A percentile compares a stretch with the other conserved stretches of the same genome.
These are phyloP conservation scores for Palythoa grandiflora DNA, from an alignment of 92 coral and sea anemone genomes.

Conservation along the genomic window DNA sequence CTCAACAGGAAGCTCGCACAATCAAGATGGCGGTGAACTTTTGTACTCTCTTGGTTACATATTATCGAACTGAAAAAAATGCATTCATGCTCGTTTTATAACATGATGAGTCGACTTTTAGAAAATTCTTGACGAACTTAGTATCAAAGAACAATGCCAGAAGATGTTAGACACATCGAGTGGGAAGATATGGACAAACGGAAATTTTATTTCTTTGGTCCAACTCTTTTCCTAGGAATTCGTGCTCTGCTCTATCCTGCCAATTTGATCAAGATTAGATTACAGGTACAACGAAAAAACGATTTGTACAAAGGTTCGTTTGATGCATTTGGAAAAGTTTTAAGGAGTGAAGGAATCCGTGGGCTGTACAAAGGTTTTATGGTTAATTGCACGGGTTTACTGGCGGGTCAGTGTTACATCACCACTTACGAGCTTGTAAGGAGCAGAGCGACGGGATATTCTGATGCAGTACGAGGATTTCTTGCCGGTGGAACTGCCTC, in stretches of 20 bases:
- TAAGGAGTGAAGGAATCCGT: slow-evolving; percentile 89
- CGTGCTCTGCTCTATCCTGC: slow-evolving; percentile 92
- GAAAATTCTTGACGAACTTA: neutral
- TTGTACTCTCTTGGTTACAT: neutral
- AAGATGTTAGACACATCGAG: slow-evolving; percentile 90
- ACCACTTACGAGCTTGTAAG: slow-evolving; percentile 92
- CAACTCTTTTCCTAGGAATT: slow-evolving; percentile 91
- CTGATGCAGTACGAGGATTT: slow-evolving; percentile 85
- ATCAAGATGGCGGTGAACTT: slow-evolving; percentile 22
- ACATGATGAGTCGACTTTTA: neutral
- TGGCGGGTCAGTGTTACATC: slow-evolving; percentile 96
- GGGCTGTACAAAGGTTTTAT: slow-evolving; percentile 95
- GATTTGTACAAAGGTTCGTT: slow-evolving; percentile 90
- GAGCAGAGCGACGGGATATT: slow-evolving; percentile 77
- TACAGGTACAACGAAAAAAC: slow-evolving; percentile 94
- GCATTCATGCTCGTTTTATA: neutral
- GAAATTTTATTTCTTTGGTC: slow-evolving; percentile 93
- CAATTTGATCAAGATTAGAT: slow-evolving; percentile 90
- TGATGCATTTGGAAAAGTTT: slow-evolving; percentile 89
- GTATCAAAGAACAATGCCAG: slow-evolving; percentile 75
- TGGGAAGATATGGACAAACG: slow-evolving; percentile 97
- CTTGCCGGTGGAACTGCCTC: slow-evolving; percentile 95
- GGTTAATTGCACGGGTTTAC: slow-evolving; percentile 84
- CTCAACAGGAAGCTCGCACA: neutral
- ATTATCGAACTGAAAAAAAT: neutral